Evolutionary conservation across 2,888 invertebrate species (phyloP).

Genomic region (Falcaria lacertinaria): DNA sequence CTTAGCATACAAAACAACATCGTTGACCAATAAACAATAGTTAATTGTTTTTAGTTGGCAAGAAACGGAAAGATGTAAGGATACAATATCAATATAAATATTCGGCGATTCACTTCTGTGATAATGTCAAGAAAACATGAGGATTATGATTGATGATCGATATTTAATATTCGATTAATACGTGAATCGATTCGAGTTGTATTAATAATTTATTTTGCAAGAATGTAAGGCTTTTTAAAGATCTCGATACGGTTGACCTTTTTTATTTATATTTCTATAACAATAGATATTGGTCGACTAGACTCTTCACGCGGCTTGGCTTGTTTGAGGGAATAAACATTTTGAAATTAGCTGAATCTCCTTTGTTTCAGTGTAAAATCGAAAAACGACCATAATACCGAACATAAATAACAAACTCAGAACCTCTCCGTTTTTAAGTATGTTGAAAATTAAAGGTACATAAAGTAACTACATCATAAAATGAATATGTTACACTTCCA

Average conservation of each 20-base stretch:
- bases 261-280: conserved; percentile 36
- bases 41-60: conserved; percentile 44
- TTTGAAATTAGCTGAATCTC: too few species aligned
- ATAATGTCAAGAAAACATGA: conserved; percentile 54
- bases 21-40: conserved; percentile 56
- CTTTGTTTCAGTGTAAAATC: too few species aligned
- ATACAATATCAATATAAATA: conserved; percentile 9
- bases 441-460: too few species aligned
- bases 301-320: neutral
- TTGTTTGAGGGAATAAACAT: neutral
- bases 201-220: conserved; percentile 64
- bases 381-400: too few species aligned
- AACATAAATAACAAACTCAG: too few species aligned
- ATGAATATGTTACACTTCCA: too few species aligned
- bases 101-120: conserved; percentile 49
- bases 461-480: too few species aligned
- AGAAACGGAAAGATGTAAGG: conserved; percentile 37
- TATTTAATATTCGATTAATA: conserved; percentile 63
- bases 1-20: conserved; percentile 31
- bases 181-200: conserved; percentile 52
- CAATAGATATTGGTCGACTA: conserved; percentile 11
- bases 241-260: conserved; percentile 41
- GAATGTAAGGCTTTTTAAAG: conserved; percentile 41
- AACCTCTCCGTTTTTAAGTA: too few species aligned
- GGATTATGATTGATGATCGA: conserved; percentile 70